A percentile compares a stretch with the other conserved stretches of the same genome.
Evolutionary conservation across 2,113 vertebrate genomes (phyloP).

Genomic region (Prolemur simus): DNA sequence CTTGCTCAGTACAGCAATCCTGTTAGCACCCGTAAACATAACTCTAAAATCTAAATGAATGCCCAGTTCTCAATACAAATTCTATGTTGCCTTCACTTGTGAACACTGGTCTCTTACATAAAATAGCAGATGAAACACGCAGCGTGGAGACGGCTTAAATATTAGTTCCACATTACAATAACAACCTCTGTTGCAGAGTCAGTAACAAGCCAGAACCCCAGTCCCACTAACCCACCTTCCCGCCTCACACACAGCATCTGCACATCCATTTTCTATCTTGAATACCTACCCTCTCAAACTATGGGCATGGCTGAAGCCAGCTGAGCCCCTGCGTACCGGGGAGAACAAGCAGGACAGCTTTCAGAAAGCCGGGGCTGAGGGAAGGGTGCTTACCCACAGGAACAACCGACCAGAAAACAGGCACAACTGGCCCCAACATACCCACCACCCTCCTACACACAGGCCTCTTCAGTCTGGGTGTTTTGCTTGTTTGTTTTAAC

Average conservation of each 20-base stretch:
- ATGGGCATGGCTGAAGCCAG: not conserved
- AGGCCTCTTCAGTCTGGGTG: slow-evolving; percentile 26
- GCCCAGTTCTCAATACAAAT: slow-evolving; percentile 55
- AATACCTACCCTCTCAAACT: not conserved
- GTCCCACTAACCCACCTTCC: not conserved
- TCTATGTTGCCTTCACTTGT: slow-evolving; percentile 34
- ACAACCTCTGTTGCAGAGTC: slow-evolving; percentile 56
- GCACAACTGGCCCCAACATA: not conserved
- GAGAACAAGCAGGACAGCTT: not conserved
- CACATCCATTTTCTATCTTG: not conserved
- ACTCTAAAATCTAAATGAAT: slow-evolving; percentile 31
- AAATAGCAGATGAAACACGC: slow-evolving; percentile 17
- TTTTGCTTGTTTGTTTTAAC: not conserved
- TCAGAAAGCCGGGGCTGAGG: not conserved
- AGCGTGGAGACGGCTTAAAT: slow-evolving; percentile 21
- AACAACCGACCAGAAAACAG: slow-evolving; percentile 2
- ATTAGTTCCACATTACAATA: slow-evolving; percentile 62
- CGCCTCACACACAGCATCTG: not conserved
- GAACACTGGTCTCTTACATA: slow-evolving; percentile 65
- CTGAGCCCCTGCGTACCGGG: not conserved
- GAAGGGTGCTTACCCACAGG: not conserved
- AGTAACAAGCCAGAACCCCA: not conserved
- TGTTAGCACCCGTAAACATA: slow-evolving; percentile 36
- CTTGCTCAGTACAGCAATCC: slow-evolving; percentile 23
- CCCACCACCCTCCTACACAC: slow-evolving; percentile 27